Base-by-base conservation (phyloP, 2,888 invertebrate genomes). In the Orthosia gothica region DNA sequence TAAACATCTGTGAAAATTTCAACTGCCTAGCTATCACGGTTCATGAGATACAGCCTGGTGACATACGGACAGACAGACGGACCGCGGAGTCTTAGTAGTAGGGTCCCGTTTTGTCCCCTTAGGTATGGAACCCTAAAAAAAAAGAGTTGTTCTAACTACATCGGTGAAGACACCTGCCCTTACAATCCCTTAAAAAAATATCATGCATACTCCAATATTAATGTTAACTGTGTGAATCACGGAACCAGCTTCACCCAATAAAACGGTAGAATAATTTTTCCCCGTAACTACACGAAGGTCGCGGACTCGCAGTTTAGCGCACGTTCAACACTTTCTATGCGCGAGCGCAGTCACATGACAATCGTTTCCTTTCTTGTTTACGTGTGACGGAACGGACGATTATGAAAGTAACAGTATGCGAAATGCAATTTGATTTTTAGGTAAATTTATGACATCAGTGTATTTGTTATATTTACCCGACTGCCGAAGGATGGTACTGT, bases 301-400 rank as follows among this genome's bases (percentile, higher is more conserved):
- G 82, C 76, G 76, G 66, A 63, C 68, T 70, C 82, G 82, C 75
- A 74, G 70, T 65, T 62, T 67, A 62, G 63, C 69, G 76, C 59
- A n/a, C 65, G 81, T 63, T 52, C 70, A 71, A 77, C 76, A 84
- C 88, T 88, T 88, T 88, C 88, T 88, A 87, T 81, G 79, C 74
- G 74, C 82, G 73, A 81, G 62, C 71, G 76, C 82, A 84, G 85
- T 91, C 91, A 91, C 88, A 89, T 89, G 91, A 90, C 81, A 62
- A 71, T 74, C 49, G 70, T 77, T 82, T 83, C 89, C 87, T 88
- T 89, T 89, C 76, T 87, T 87, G 78, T 73, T 79, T 79, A 81
- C 66, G 73, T 76, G 67, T 57, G 50, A 59, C 52, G 47, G n/a
- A 54, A 59, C 52, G 32, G 9, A 54, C 61, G 54, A 62, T 62